Percentiles rank a stretch among this genome's conserved stretches.
Conservation (phyloP, 2,113 vertebrate species). For the Okapia johnstoni region DNA sequence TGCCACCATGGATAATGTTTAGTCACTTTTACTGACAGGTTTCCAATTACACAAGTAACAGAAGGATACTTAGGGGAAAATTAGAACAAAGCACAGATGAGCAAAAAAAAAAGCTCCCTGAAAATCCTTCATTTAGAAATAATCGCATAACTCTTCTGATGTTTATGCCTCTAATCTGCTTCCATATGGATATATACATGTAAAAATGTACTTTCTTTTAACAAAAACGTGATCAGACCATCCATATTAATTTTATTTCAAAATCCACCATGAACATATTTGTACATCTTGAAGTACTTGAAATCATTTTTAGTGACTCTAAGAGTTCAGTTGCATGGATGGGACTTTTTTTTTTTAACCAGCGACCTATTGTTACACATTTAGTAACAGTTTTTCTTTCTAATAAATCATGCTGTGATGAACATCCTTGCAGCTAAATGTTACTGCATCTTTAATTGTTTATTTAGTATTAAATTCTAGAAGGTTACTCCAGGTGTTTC, state of each 20-base stretch:
- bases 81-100: not conserved
- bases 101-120: not conserved
- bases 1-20: not conserved
- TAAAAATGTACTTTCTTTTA: not conserved
- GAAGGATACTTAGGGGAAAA: not conserved
- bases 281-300: not conserved
- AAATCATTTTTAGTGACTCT: not conserved
- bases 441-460: not conserved
- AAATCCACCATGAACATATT: not conserved
- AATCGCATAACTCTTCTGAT: not conserved
- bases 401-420: not conserved
- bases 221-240: not conserved
- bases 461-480: not conserved
- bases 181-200: not conserved
- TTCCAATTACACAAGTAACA: not conserved
- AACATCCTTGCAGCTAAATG: not conserved
- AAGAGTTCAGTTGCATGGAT: not conserved
- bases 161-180: not conserved
- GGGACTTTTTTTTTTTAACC: not conserved
- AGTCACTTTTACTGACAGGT: not conserved
- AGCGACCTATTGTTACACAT: not conserved
- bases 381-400: not conserved
- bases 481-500: not conserved
- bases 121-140: not conserved
- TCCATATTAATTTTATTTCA: constrained; percentile 33